These are phyloP conservation scores for Felis catus DNA, from an alignment of 2,113 vertebrate species.

Conservation along the genomic window DNA sequence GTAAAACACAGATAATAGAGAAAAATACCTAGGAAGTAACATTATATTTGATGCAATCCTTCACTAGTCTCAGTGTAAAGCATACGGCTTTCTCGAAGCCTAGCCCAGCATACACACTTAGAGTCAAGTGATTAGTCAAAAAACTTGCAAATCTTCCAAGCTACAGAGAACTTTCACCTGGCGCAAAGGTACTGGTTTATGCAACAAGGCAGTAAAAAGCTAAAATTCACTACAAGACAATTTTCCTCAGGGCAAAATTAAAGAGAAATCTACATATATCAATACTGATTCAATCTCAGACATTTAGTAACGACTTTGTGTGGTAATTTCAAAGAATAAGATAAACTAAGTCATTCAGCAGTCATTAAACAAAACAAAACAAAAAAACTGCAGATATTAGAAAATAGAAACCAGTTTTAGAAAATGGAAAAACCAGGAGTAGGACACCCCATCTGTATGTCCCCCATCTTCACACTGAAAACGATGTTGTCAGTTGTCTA, in stretches of 20 bases:
- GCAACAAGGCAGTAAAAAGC: slow-evolving; percentile 7
- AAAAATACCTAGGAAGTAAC: background rate
- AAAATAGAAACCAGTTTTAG: slow-evolving; percentile 38
- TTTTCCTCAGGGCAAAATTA: background rate
- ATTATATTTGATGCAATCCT: slow-evolving; percentile 13
- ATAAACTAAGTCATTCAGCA: slow-evolving; percentile 11
- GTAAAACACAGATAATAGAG: slow-evolving; percentile 26
- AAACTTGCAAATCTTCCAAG: slow-evolving; percentile 29
- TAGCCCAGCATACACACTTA: background rate
- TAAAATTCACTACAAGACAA: slow-evolving; percentile 18
- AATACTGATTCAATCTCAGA: background rate
- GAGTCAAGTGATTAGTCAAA: slow-evolving; percentile 11
- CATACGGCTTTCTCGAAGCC: background rate
- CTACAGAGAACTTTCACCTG: background rate
- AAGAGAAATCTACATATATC: slow-evolving; percentile 17
- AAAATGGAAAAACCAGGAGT: background rate
- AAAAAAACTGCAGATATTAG: background rate
- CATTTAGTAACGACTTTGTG: background rate
- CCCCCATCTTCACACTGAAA: slow-evolving; percentile 52
- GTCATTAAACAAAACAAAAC: background rate
- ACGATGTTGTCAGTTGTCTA: background rate
- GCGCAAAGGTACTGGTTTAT: slow-evolving; percentile 1
- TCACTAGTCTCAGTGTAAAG: slow-evolving; percentile 6
- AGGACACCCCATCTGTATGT: background rate
- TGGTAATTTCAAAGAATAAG: slow-evolving; percentile 40